Evolutionary conservation across 37 sponge, comb jelly and placozoan genomes (phyloP), one percentile per base, ranked within the genome.

Genomic region (Ianthella basta): DNA sequence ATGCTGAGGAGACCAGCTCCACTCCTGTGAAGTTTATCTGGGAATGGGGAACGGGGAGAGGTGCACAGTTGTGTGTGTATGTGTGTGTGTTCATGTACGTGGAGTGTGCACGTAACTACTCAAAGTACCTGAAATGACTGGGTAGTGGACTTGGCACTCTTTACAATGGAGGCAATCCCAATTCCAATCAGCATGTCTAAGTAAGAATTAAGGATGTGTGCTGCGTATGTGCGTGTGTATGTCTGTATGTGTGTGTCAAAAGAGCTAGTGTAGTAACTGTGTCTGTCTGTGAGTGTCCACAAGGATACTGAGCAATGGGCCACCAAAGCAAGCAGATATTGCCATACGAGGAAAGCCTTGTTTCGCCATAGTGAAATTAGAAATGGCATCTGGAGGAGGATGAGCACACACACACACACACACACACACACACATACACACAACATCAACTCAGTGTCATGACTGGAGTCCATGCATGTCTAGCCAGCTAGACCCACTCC

Each of bases 331-430:
- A 29, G 99, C 99, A 32, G 97, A 95, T 54, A 98, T 88, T 20
- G 95, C 99, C 93, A 95, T 98, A 25, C 97, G 86, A 30, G 99
- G 97, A 63, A 92, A 98, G 13, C 99, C 99, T 54, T 98, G 99
- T 37, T 80, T 86, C 0, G 99, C 97, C 97, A 98, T 93, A 10
- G 97, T 95, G 59, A 91, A 61, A 55, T 98, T 94, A 19, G 99
- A 90, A 0, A 98, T 93, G 27, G 96, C 93, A 91, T 98, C 99
- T 95, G 69, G 18, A 54, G 70, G 65, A 38, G 63, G 21, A 72
- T 5, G 41, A 8, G 60, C 57, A 83, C 27, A 82, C 68, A 80
- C 10, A 12, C 33, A 12, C 24, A 50, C 6, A 50, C n/a, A 24
- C 13, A 33, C 55, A 78, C 55, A 56, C 33, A 16, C 6, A 25